Evolutionary conservation across 1,140 invertebrate species (phyloP).

Genomic region (Acromyrmex echinatior): DNA sequence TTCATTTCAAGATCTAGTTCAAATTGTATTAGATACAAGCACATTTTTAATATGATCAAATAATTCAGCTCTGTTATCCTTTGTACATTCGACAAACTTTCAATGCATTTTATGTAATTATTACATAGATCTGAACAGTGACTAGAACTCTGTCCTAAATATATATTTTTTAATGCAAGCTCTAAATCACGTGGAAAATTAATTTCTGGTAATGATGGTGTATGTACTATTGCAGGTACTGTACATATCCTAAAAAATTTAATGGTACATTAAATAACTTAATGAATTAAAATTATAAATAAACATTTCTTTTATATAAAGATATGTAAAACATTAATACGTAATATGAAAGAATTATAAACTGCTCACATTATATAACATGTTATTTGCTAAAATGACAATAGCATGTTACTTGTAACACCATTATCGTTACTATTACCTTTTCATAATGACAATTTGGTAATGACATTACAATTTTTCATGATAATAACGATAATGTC

Average conservation of each 20-base stretch:
- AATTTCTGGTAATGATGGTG: background rate
- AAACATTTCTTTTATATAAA: background rate
- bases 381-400: background rate
- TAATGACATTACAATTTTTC: too few species aligned
- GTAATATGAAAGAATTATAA: background rate
- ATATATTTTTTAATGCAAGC: background rate
- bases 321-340: background rate
- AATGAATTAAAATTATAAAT: background rate
- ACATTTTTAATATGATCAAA: slow-evolving; percentile 88
- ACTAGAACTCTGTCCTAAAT: background rate
- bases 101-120: slow-evolving; percentile 37
- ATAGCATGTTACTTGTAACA: too few species aligned
- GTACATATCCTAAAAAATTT: slow-evolving; percentile 20
- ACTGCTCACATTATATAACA: background rate
- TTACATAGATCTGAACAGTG: background rate
- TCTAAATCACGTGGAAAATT: background rate
- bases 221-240: background rate
- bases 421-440: too few species aligned
- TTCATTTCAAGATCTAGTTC: slow-evolving; percentile 88
- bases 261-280: background rate
- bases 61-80: slow-evolving; percentile 84
- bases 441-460: too few species aligned
- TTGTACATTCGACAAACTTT: slow-evolving; percentile 30
- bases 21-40: slow-evolving; percentile 93
- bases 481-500: too few species aligned